Evolutionary conservation across 2,888 invertebrate genomes (phyloP), one percentile per base, ranked within the genome.

Genomic region (Ophion obscuratus): DNA sequence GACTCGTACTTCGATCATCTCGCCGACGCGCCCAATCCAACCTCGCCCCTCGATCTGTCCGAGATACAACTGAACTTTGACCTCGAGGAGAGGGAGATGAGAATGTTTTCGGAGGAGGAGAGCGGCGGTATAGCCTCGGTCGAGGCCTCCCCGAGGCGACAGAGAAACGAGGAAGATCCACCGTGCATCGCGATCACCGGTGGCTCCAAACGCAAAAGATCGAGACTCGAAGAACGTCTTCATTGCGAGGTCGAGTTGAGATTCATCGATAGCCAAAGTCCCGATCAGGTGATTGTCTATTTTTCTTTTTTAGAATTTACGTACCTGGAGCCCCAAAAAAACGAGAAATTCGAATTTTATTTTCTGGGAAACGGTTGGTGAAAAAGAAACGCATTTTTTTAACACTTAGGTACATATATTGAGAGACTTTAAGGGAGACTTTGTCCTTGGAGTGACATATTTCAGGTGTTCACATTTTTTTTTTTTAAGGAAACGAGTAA

Each of bases 1-100:
- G 98, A 98, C 94, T 98, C 98, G 0, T 98, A 98, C 94, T 98
- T 98, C 95, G 98, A 98, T 91, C 95, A 96, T 95, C 90, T 96
- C 95, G 95, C 96, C 95, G 95, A 97, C 94, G 95, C 92, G 90
- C 95, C 87, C 89, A 95, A 91, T 92, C 94, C 90, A 89, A 94
- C 86, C 83, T 95, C 94, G 67, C 93, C 94, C 20, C 94, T 96
- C 40, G 98, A 98, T 94, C 95, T 98, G 76, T 97, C 97, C n/a
- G 97, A 97, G 92, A 96, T 98, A 94, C 96, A 97, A 40, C 95
- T 98, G 59, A 97, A 98, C 75, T 97, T 98, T 89, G 97, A 98
- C 87, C 95, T 97, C 70, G 98, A 98, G 91, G 98, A 98, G 93
- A 95, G 97, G 0, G 98, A 98, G 94, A 96, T 97, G 96, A 96